Percentiles rank a stretch among this genome's conserved stretches.
phyloP scores from a whole-genome alignment of 2,888 invertebrate species.

The Trisateles emortualis region DNA sequence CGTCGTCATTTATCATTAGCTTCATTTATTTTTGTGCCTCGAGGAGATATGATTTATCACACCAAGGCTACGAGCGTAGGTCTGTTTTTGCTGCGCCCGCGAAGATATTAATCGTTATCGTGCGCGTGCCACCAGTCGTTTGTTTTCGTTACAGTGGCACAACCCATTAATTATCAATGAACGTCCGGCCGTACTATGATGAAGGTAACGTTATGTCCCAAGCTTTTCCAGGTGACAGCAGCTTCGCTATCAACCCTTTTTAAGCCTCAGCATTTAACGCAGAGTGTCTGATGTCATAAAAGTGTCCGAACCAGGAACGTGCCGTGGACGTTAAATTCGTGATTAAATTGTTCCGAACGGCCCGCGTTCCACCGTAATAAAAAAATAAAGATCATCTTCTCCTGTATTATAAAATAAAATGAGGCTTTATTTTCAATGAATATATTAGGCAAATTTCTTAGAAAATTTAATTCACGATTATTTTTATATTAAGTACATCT shows the following conservation, averaged over 20 bases:
- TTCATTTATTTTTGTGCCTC: constrained; percentile 86
- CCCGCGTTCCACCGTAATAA: constrained; percentile 67
- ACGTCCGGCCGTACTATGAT: constrained; percentile 80
- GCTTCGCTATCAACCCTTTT: constrained; percentile 84
- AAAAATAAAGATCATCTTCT: constrained; percentile 68
- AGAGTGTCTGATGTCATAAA: constrained; percentile 85
- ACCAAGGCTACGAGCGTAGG: constrained; percentile 77
- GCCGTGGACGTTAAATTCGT: constrained; percentile 78
- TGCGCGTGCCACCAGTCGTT: constrained; percentile 82
- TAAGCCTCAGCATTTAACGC: constrained; percentile 84
- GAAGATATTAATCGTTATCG: constrained; percentile 86
- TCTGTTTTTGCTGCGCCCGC: constrained; percentile 83
- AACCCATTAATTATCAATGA: constrained; percentile 86
- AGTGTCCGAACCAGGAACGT: constrained; percentile 83
- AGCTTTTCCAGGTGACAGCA: constrained; percentile 84
- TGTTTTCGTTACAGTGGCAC: constrained; percentile 85
- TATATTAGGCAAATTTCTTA: constrained; percentile 52
- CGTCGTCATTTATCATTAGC: constrained; percentile 84
- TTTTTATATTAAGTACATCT: constrained; percentile 40
- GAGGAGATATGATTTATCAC: constrained; percentile 85
- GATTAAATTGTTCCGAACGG: constrained; percentile 79
- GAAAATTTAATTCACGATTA: constrained; percentile 44
- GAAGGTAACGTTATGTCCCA: constrained; percentile 80
- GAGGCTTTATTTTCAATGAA: constrained; percentile 54
- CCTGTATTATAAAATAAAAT: constrained; percentile 57